These are phyloP conservation scores for Diplodus sargus DNA, from an alignment of 2,797 vertebrate species.

Conservation along the genomic window DNA sequence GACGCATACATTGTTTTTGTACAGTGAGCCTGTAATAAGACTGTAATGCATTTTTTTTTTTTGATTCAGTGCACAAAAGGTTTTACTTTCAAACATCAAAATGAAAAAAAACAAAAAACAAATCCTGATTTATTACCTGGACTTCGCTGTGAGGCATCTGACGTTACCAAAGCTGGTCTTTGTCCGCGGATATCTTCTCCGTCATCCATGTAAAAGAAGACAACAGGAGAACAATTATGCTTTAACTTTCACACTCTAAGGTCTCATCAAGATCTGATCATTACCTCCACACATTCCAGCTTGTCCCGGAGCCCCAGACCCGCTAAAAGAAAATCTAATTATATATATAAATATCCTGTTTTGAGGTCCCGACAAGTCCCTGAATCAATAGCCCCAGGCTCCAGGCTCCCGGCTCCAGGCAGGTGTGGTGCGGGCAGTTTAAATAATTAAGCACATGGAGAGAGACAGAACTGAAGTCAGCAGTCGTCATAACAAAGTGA, in stretches of 20 bases:
- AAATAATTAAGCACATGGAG: conserved; percentile 87
- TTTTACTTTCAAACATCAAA: not conserved
- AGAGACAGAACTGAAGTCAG: conserved; percentile 77
- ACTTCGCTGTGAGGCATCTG: conserved; percentile 52
- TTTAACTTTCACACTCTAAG: conserved; percentile 59
- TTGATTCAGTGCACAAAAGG: not conserved
- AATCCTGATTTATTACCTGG: conserved; percentile 70
- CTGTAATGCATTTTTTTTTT: not conserved
- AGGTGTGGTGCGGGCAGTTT: conserved; percentile 83
- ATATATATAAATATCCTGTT: conserved; percentile 47
- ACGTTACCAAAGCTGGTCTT: conserved; percentile 86
- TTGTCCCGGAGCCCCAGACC: conserved; percentile 6
- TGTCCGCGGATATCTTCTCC: conserved; percentile 85
- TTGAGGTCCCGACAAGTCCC: conserved; percentile 71
- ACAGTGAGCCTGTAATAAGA: conserved; percentile 4
- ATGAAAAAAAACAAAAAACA: not conserved
- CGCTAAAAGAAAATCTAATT: conserved; percentile 41
- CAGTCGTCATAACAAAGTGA: conserved; percentile 84
- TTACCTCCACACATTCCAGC: conserved; percentile 13
- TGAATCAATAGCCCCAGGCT: conserved; percentile 84
- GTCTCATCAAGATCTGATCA: conserved; percentile 4
- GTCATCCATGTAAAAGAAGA: conserved; percentile 47
- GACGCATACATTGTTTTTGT: not conserved
- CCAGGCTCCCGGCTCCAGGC: conserved; percentile 81
- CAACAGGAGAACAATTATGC: conserved; percentile 42